These are phyloP conservation scores for Chrysolina haemoptera DNA, from an alignment of 2,888 invertebrate genomes.

Conservation along the genomic window DNA sequence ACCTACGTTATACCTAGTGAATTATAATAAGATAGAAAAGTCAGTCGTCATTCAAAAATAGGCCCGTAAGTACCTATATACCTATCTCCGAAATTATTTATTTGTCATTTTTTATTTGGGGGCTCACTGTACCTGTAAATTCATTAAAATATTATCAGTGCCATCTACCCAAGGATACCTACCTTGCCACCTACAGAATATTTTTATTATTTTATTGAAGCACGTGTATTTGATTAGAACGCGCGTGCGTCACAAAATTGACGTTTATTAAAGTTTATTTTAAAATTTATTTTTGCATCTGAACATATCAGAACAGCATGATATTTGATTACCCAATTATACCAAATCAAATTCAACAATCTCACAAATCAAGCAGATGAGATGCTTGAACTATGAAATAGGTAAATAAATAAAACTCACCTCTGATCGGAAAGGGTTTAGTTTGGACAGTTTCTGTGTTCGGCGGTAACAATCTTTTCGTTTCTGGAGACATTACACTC, in stretches of 20 bases:
- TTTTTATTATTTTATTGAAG: neutral
- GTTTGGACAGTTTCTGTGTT: constrained; percentile 90
- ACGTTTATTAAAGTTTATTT: neutral
- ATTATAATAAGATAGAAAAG: too few relatives aligned
- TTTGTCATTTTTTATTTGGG: too few relatives aligned
- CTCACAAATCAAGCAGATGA: too few relatives aligned
- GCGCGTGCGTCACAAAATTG: constrained; percentile 13
- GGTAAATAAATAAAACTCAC: constrained; percentile 69
- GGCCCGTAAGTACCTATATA: too few relatives aligned
- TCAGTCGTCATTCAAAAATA: too few relatives aligned
- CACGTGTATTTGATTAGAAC: neutral
- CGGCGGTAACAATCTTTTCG: constrained; percentile 80
- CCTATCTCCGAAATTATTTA: too few relatives aligned
- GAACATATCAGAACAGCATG: neutral
- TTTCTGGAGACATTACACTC: constrained; percentile 81
- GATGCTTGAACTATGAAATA: neutral
- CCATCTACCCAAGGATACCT: too few relatives aligned
- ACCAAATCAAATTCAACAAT: too few relatives aligned
- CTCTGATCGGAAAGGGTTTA: constrained; percentile 90
- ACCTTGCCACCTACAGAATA: too few relatives aligned
- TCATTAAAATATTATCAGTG: too few relatives aligned
- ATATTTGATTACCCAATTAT: neutral
- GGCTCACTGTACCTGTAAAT: too few relatives aligned
- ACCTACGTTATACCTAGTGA: too few relatives aligned
- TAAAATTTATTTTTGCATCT: neutral